Evolutionary conservation across 2,113 vertebrate species (phyloP).

Genomic region (Myiozetetes cayanensis): DNA sequence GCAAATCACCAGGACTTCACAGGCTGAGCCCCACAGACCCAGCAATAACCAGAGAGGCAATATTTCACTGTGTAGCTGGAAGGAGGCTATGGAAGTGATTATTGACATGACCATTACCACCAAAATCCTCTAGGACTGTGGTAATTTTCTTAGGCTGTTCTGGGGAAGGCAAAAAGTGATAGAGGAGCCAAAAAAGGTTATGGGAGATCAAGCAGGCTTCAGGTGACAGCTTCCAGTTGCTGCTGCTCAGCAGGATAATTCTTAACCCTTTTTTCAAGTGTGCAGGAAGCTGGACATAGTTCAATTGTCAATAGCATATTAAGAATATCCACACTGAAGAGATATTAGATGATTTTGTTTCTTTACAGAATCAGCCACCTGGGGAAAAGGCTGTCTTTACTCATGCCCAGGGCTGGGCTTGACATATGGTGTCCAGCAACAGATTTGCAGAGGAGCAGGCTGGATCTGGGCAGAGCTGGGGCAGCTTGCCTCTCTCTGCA

Average conservation of each 20-base stretch:
- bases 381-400: neutral
- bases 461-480: neutral
- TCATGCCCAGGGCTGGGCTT: neutral
- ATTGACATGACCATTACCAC: neutral
- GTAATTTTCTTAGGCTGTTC: neutral
- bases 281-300: neutral
- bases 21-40: neutral
- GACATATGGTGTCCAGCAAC: accelerated
- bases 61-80: neutral
- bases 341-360: neutral
- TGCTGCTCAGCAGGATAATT: neutral
- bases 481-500: neutral
- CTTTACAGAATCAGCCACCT: neutral
- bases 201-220: neutral
- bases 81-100: neutral
- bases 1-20: too few species aligned
- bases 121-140: neutral
- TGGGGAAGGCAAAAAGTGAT: neutral
- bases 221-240: neutral
- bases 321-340: neutral
- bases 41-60: neutral
- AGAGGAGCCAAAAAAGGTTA: neutral
- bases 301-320: neutral
- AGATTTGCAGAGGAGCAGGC: neutral
- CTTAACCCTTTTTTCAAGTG: neutral